A percentile compares a stretch with the other conserved stretches of the same genome.
These are phyloP conservation scores for Torymus aiolomorphi DNA, from an alignment of 2,888 invertebrate genomes.

Conservation along the genomic window DNA sequence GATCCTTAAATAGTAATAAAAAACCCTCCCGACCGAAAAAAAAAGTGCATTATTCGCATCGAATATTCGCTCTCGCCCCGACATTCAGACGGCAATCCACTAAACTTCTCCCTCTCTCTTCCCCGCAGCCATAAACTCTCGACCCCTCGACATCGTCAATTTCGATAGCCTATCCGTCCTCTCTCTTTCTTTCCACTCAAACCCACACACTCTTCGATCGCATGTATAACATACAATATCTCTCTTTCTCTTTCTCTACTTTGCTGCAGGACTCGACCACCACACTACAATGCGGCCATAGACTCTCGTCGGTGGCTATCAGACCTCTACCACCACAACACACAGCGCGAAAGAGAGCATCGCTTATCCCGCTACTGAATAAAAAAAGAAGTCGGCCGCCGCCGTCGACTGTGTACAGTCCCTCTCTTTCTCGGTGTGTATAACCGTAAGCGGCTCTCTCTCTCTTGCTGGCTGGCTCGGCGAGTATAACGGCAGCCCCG, in stretches of 20 bases:
- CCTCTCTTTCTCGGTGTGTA: constrained; percentile 15
- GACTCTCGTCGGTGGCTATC: no score
- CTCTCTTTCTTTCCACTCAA: neutral
- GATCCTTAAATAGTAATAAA: no score
- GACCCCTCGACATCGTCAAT: neutral
- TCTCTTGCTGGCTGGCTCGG: neutral
- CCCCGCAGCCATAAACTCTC: neutral
- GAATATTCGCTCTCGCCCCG: no score
- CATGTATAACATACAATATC: constrained; percentile 7
- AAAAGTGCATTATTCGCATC: no score
- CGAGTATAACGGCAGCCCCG: constrained; percentile 56
- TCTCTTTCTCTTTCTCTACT: neutral
- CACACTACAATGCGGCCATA: no score
- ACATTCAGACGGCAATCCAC: no score
- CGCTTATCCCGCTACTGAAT: constrained; percentile 45
- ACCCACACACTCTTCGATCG: constrained; percentile 4
- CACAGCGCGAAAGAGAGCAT: neutral
- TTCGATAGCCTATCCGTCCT: neutral
- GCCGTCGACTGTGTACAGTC: neutral
- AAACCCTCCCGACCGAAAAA: no score
- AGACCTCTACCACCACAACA: no score
- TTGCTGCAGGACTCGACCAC: no score
- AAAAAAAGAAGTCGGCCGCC: constrained; percentile 47
- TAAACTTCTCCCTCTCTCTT: no score
- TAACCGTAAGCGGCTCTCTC: constrained; percentile 45